Conservation (phyloP, 2,113 vertebrate genomes). For the Marcusenius ussheri region DNA sequence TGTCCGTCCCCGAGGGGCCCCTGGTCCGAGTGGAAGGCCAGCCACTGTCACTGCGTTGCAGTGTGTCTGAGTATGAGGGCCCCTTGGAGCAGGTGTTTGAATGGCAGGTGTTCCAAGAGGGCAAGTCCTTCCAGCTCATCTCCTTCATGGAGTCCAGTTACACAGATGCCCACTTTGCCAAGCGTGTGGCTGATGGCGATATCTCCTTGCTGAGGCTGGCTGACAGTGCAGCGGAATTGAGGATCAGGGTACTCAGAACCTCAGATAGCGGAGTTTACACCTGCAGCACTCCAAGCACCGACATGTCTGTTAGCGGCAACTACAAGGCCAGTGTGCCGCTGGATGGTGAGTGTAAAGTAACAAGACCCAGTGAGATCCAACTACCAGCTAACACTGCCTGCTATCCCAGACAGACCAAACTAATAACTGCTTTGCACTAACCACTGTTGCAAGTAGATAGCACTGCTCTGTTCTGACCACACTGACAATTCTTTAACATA, state of each 20-base stretch:
- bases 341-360: conserved; percentile 57
- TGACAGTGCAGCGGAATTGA: conserved; percentile 75
- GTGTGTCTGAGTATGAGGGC: conserved; percentile 76
- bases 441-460: not conserved
- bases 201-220: conserved; percentile 61
- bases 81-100: conserved; percentile 90
- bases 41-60: conserved; percentile 73
- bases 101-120: conserved; percentile 59
- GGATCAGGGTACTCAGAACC: conserved; percentile 62
- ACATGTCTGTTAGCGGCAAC: conserved; percentile 77
- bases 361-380: not conserved
- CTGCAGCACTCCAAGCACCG: conserved; percentile 86
- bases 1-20: conserved; percentile 71
- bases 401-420: not conserved
- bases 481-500: not conserved
- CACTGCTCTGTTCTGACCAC: not conserved
- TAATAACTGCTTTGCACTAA: not conserved
- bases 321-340: conserved; percentile 78
- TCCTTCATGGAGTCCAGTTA: conserved; percentile 79
- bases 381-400: not conserved
- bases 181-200: conserved; percentile 62
- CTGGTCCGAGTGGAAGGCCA: conserved; percentile 77
- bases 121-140: conserved; percentile 55
- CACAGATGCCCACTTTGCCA: conserved; percentile 58
- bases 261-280: conserved; percentile 73